These are phyloP conservation scores for Epinephelus malabaricus DNA, from an alignment of 2,797 vertebrate genomes.

Conservation along the genomic window DNA sequence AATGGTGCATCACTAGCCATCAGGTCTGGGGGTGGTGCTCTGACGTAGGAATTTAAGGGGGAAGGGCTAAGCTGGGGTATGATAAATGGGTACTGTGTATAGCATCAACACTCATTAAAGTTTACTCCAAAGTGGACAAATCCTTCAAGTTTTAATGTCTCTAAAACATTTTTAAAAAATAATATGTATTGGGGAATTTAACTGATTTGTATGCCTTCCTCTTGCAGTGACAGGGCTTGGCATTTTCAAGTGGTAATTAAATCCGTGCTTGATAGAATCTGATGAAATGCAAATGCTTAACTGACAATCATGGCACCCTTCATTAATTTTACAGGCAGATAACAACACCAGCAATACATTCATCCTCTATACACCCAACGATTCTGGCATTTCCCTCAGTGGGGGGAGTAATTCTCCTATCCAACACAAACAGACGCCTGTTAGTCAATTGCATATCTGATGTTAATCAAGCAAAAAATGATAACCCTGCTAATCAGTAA, in stretches of 20 bases:
- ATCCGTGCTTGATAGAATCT: slow-evolving; percentile 50
- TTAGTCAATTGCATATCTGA: slow-evolving; percentile 53
- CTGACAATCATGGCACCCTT: slow-evolving; percentile 45
- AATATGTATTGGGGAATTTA: background rate
- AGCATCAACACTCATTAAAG: slow-evolving; percentile 2
- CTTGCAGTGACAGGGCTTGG: background rate
- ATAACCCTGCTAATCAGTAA: slow-evolving; percentile 59
- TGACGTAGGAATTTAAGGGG: slow-evolving; percentile 50
- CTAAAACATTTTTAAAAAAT: background rate
- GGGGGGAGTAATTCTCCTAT: slow-evolving; percentile 5
- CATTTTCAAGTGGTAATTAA: slow-evolving; percentile 49
- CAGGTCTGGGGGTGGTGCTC: slow-evolving; percentile 43
- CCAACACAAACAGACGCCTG: slow-evolving; percentile 37
- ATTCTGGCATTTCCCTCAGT: slow-evolving; percentile 11
- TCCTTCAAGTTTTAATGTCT: background rate
- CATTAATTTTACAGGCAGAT: slow-evolving; percentile 54
- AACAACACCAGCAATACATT: slow-evolving; percentile 30
- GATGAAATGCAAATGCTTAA: slow-evolving; percentile 41
- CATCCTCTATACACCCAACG: slow-evolving; percentile 14
- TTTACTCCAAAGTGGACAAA: background rate
- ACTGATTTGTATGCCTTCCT: slow-evolving; percentile 25
- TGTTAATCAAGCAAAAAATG: slow-evolving; percentile 55
- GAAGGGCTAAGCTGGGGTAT: slow-evolving; percentile 25
- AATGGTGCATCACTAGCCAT: slow-evolving; percentile 58
- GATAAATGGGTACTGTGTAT: background rate